Conservation (phyloP, 64 coral and sea anemone species). For the Dendronephthya gigantea region DNA sequence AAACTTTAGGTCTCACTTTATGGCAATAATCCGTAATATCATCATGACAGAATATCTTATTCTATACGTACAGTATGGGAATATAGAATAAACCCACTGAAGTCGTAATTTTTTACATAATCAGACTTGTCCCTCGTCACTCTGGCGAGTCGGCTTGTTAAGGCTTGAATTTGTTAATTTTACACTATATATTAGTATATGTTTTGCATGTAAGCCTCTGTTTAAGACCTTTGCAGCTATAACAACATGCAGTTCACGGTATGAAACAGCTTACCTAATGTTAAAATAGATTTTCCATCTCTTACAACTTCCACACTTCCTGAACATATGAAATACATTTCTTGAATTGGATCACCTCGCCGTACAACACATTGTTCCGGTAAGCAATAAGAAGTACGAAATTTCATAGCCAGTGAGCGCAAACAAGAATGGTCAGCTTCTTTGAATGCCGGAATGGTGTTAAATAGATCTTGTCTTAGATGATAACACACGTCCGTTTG, state of each 20-base stretch:
- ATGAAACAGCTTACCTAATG: neutral
- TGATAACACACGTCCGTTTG: constrained; percentile 14
- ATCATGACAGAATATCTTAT: no score
- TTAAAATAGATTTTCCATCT: constrained; percentile 42
- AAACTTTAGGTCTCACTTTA: neutral
- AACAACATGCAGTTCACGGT: no score
- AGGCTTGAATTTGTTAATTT: no score
- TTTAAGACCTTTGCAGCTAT: neutral
- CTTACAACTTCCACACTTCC: constrained; percentile 60
- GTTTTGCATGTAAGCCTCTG: no score
- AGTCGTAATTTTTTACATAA: no score
- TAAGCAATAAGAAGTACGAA: constrained; percentile 4
- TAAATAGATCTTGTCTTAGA: constrained; percentile 5
- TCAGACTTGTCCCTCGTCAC: no score
- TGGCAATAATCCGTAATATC: no score
- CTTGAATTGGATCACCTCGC: neutral
- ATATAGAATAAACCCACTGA: no score
- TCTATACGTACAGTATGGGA: no score
- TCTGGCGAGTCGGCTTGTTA: no score
- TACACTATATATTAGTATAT: no score
- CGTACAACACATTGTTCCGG: neutral
- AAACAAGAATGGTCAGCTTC: constrained; percentile 1
- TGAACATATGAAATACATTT: constrained; percentile 47
- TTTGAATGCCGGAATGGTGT: neutral
- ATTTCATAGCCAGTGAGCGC: constrained; percentile 1